Percentiles rank a stretch among this genome's conserved stretches.
Conservation (phyloP, 2,888 invertebrate species). For the Nyleta sp. region DNA sequence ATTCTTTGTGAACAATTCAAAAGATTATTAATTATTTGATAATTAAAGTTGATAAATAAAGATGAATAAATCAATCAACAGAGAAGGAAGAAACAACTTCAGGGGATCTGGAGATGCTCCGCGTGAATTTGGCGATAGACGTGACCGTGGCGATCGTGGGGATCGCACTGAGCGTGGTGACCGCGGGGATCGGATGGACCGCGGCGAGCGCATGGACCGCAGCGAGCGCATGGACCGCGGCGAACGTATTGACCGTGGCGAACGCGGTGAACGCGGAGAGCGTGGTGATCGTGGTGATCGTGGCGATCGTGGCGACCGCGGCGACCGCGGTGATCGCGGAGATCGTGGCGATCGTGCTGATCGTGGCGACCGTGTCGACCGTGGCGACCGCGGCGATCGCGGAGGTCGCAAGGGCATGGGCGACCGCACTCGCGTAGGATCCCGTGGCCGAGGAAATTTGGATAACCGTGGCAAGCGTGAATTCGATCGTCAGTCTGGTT, state of each 20-base stretch:
- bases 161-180: conserved; percentile 84
- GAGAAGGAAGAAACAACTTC: conserved; percentile 81
- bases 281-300: conserved; percentile 92
- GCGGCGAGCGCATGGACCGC: conserved; percentile 83
- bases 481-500: conserved; percentile 97
- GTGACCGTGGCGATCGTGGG: conserved; percentile 15
- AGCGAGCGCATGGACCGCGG: conserved; percentile 83
- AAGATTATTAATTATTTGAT: too few species aligned
- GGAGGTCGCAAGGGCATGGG: conserved; percentile 83
- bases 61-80: conserved; percentile 75
- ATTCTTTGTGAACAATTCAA: too few species aligned
- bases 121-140: conserved; percentile 74
- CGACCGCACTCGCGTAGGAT: conserved; percentile 83
- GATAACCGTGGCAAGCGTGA: conserved; percentile 94
- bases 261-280: conserved; percentile 88
- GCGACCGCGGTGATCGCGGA: conserved; percentile 17
- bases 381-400: conserved; percentile 83
- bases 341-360: conserved; percentile 80
- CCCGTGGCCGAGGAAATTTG: conserved; percentile 89
- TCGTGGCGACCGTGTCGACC: conserved; percentile 83
- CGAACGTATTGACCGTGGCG: conserved; percentile 83
- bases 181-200: conserved; percentile 82
- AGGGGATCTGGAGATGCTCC: conserved; percentile 75
- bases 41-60: conserved; percentile 2
- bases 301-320: conserved; percentile 87